phyloP scores from a whole-genome alignment of 2,797 vertebrate species.

The Nasua narica region DNA sequence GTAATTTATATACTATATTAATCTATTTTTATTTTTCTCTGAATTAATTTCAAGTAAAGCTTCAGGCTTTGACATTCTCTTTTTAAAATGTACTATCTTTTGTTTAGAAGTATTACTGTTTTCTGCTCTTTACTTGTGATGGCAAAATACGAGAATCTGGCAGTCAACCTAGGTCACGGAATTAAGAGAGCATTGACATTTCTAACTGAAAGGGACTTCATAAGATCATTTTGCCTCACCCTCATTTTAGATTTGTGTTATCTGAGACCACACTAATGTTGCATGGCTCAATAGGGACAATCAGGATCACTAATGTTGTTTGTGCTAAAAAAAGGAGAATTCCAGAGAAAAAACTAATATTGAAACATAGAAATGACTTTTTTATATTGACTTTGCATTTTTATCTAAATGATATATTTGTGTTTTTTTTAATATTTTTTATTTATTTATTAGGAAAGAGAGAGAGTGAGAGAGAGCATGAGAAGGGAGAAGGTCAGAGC shows the following conservation, averaged over 20 bases:
- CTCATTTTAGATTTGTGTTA: background rate
- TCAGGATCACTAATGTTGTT: background rate
- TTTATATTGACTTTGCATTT: constrained; percentile 14
- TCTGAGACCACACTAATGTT: background rate
- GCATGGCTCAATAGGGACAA: background rate
- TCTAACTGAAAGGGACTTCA: background rate
- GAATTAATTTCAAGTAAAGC: constrained; percentile 3
- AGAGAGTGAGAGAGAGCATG: too few species aligned
- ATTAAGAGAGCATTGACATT: background rate
- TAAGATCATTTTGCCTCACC: background rate
- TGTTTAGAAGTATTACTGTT: background rate
- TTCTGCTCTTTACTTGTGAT: background rate
- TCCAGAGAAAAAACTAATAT: background rate
- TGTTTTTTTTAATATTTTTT: too few species aligned
- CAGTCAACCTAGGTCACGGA: background rate
- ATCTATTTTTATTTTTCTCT: constrained; percentile 12
- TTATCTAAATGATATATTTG: background rate
- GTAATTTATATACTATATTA: background rate
- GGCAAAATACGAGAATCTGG: background rate
- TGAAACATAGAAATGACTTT: background rate
- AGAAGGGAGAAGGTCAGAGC: too few species aligned
- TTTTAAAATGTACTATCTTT: constrained; percentile 11
- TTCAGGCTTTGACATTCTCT: constrained; percentile 19
- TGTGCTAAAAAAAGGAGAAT: background rate
- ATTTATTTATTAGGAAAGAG: too few species aligned